phyloP scores from a whole-genome alignment of 2,888 invertebrate species.

The Pterobdella sp. region DNA sequence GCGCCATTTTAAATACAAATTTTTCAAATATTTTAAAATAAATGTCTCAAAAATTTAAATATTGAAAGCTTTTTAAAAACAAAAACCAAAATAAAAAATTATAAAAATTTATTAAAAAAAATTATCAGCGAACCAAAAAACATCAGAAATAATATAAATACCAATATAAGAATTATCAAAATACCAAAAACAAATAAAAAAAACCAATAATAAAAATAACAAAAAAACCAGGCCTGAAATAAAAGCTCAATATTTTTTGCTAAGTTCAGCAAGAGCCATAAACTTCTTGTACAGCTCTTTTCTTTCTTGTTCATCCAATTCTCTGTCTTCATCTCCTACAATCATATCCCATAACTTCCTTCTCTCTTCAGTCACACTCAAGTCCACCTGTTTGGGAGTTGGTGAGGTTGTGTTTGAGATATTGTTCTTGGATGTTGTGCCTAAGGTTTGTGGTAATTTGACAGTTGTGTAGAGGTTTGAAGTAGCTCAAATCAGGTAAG shows the following conservation, averaged over 20 bases:
- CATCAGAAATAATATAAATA: neutral
- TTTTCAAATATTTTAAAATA: neutral
- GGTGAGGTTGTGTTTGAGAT: no score
- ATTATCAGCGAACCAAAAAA: neutral
- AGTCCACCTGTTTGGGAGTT: slow-evolving; percentile 39
- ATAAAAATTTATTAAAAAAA: neutral
- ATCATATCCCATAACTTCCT: slow-evolving; percentile 45
- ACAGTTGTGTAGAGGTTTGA: no score
- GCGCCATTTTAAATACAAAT: no score
- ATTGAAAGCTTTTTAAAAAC: neutral
- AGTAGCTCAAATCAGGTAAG: no score
- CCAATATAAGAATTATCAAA: neutral
- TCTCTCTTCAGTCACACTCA: slow-evolving; percentile 46
- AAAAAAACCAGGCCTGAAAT: neutral
- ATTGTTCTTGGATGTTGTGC: no score
- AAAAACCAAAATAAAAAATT: neutral
- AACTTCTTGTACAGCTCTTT: slow-evolving; percentile 47
- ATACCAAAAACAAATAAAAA: neutral
- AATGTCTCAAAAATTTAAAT: neutral
- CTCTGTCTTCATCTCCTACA: slow-evolving; percentile 34
- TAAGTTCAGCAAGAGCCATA: slow-evolving; percentile 44
- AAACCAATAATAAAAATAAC: neutral
- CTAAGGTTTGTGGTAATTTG: no score
- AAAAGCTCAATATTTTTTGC: neutral
- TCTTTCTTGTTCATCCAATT: slow-evolving; percentile 44